Evolutionary conservation across 2,888 invertebrate species (phyloP), one percentile per base, ranked within the genome.

Genomic region (Pyrgus malvae): DNA sequence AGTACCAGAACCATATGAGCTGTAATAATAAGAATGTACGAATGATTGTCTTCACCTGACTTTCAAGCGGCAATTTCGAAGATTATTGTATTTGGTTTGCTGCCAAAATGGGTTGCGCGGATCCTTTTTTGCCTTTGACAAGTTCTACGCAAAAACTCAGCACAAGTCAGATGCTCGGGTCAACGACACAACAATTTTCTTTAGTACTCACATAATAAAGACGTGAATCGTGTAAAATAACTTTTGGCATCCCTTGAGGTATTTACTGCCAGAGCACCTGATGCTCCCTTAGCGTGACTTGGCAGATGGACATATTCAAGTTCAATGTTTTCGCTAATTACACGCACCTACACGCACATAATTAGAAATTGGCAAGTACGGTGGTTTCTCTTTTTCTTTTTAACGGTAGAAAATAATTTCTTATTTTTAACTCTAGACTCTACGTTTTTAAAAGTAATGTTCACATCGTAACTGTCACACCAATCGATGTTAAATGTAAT

Each of bases 271-370:
- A 44, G 27, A 48, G 55, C 65, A 68, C 65, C 68, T 71, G 68
- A 67, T 62, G 44, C 41, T 54, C 56, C 27, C 35, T 33, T 27
- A 14, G 12, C 17, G 45, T 49, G 44, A 48, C 55, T 76, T 76
- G 76, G 74, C 76, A 75, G 66, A 62, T 55, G 49, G 61, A 72
- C 54, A 38, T 40, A 19, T 55, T 35, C 83, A 80, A 82, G 82
- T 82, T 80, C 80, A 83, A 81, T 78, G 78, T 75, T 80, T 72
- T 65, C 53, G 68, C 70, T 80, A 80, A 80, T 84, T 83, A 77
- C 70, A 55, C 41, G 63, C 70, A 70, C 72, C 64, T 40, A 41
- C 67, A 61, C 57, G 69, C 53, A 63, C 59, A 64, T 73, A 76
- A 81, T 78, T 80, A 80, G 72, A 69, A 58, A 64, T 63, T 65